These are phyloP conservation scores for Pheosia tremula DNA, from an alignment of 2,888 invertebrate genomes.

Conservation along the genomic window DNA sequence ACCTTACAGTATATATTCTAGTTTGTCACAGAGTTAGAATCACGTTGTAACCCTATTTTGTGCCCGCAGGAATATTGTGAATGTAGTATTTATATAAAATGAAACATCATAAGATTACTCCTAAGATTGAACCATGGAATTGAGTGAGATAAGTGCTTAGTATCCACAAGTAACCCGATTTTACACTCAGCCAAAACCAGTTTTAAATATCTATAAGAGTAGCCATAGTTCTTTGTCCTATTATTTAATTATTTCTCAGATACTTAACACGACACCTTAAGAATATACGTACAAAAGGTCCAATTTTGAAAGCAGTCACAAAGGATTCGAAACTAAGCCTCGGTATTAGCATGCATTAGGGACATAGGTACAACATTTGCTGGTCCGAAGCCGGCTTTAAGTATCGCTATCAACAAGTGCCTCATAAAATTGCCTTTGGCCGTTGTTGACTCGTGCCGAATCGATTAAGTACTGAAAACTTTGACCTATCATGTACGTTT, in stretches of 20 bases:
- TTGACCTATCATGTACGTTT: conserved; percentile 19
- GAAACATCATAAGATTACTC: background rate
- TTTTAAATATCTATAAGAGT: no score
- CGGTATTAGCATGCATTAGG: conserved; percentile 39
- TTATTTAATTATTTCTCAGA: background rate
- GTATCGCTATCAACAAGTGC: conserved; percentile 53
- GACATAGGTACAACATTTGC: conserved; percentile 36
- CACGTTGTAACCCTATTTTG: no score
- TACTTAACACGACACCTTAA: background rate
- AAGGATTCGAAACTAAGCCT: conserved; percentile 34
- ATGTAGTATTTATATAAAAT: no score
- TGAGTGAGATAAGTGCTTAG: no score
- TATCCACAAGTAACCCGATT: no score
- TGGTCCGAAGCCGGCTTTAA: conserved; percentile 37
- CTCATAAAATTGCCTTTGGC: conserved; percentile 48
- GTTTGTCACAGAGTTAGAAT: no score
- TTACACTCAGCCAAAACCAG: no score
- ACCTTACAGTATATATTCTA: no score
- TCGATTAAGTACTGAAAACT: conserved; percentile 27
- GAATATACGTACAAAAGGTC: conserved; percentile 27
- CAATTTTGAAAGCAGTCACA: conserved; percentile 26
- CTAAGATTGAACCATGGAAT: no score
- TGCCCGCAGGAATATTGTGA: no score
- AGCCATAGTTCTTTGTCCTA: no score
- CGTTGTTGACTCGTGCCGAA: conserved; percentile 46